phyloP scores from a whole-genome alignment of 2,888 invertebrate species.

The Aromia moschata region DNA sequence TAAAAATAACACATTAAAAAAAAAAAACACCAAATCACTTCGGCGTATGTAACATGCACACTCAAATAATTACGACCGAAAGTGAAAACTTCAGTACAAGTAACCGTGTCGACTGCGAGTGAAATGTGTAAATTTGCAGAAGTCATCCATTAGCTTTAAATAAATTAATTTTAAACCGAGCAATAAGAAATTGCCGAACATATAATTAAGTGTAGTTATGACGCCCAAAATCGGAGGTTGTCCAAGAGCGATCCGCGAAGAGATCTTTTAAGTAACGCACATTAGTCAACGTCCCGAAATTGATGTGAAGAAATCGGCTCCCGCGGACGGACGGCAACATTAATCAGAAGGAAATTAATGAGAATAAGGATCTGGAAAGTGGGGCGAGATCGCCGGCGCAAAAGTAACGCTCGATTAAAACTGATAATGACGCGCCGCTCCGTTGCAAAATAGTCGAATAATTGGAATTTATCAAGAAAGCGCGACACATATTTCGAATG shows the following conservation, averaged over 20 bases:
- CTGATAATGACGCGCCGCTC: constrained; percentile 32
- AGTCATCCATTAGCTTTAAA: constrained; percentile 8
- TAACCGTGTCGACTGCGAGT: constrained; percentile 7
- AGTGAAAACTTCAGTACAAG: constrained; percentile 3
- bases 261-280: constrained; percentile 34
- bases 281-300: constrained; percentile 40
- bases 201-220: constrained; percentile 32
- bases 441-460: constrained; percentile 34
- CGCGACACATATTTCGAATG: constrained; percentile 37
- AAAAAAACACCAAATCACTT: background rate
- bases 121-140: constrained; percentile 17
- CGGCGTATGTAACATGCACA: background rate
- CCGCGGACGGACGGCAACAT: constrained; percentile 36
- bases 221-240: constrained; percentile 27
- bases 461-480: constrained; percentile 35
- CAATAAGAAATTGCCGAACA: constrained; percentile 24
- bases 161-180: constrained; percentile 25
- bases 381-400: constrained; percentile 5
- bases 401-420: constrained; percentile 28
- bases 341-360: constrained; percentile 37
- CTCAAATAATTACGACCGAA: constrained; percentile 4
- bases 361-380: constrained; percentile 25
- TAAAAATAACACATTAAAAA: background rate
- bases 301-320: constrained; percentile 38
- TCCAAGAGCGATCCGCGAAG: constrained; percentile 26